Base-by-base conservation (phyloP, 2,888 invertebrate species). In the Cynaeus angustus region DNA sequence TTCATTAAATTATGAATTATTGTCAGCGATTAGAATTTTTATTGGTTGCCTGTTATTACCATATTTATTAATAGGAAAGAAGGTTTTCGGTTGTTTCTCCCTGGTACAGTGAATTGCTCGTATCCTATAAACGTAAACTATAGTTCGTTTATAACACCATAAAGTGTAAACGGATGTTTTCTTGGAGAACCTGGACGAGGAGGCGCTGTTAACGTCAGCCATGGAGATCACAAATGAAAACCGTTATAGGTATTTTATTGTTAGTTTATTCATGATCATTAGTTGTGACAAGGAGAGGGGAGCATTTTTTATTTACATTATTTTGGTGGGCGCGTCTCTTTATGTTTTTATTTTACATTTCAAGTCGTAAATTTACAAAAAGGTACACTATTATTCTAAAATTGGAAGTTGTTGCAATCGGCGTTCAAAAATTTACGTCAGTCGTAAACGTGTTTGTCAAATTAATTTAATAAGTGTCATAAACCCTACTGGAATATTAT, bases 171-270 rank as follows among this genome's bases (percentile, higher is more conserved):
- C 46, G 16, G 21, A 68, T 53, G 46, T 61, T 62, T 37, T 65
- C 55, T 70, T 21, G 53, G 45, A 26, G 46, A 33, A 58, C 56
- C 50, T 30, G 48, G 41, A 33, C 9, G 28, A 48, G 55, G 62
- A 53, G 28, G 48, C 41, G 38, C 58, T 46, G 62, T 70, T 59
- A 70, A 67, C 53, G 70, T 70, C 66, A 56, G 37, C 55, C 50
- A 62, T 56, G 43, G 56, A 55, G 61, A 66, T 62, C 69, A 61
- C 61, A 38, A 66, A 69, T 13, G 21, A 70, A 61, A 62, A 70
- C 70, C 56, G 66, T 70, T 70, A 66, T 70, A 62, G 56, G 43
- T 70, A 70, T 70, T 70, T 70, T 66, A 70, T 66, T 70, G 66
- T 66, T 70, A 41, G 61, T 38, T 69, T 69, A 69, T 70, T 70